Evolutionary conservation across 2,888 invertebrate genomes (phyloP).

Genomic region (Volucella inflata): DNA sequence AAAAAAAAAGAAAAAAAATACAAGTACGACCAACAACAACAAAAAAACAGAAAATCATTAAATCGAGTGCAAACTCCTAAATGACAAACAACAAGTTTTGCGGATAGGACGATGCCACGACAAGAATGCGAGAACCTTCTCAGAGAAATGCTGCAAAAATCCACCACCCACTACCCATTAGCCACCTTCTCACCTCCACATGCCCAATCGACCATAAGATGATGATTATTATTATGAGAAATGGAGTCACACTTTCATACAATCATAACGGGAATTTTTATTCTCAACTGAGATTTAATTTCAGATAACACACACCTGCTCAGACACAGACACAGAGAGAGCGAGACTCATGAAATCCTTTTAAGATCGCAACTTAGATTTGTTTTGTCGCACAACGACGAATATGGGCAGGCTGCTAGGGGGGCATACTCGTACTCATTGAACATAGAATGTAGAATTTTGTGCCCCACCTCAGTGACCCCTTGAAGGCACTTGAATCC

Average conservation of each 20-base stretch:
- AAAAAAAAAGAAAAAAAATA: background rate
- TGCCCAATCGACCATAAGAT: slow-evolving; percentile 43
- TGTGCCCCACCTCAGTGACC: slow-evolving; percentile 31
- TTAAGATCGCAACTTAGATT: slow-evolving; percentile 72
- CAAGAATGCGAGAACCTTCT: slow-evolving; percentile 55
- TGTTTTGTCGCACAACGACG: slow-evolving; percentile 24
- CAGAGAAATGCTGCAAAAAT: slow-evolving; percentile 12
- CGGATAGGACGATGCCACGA: slow-evolving; percentile 47
- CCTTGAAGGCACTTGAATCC: slow-evolving; percentile 63
- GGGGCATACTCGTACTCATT: too few species aligned
- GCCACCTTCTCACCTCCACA: background rate
- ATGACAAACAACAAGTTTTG: slow-evolving; percentile 67
- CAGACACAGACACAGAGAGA: background rate
- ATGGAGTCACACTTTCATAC: slow-evolving; percentile 75
- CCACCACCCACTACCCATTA: background rate
- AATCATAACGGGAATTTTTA: slow-evolving; percentile 75
- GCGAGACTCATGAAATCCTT: slow-evolving; percentile 67
- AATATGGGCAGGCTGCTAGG: background rate
- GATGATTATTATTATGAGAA: slow-evolving; percentile 75
- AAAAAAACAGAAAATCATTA: slow-evolving; percentile 34
- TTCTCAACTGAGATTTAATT: slow-evolving; percentile 74
- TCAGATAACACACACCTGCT: slow-evolving; percentile 73
- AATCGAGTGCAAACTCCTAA: slow-evolving; percentile 61
- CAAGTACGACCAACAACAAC: background rate
- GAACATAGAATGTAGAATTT: background rate